A percentile compares a stretch with the other conserved stretches of the same genome.
Evolutionary conservation across 2,888 invertebrate genomes (phyloP).

Genomic region (Diaprepes abbreviatus): DNA sequence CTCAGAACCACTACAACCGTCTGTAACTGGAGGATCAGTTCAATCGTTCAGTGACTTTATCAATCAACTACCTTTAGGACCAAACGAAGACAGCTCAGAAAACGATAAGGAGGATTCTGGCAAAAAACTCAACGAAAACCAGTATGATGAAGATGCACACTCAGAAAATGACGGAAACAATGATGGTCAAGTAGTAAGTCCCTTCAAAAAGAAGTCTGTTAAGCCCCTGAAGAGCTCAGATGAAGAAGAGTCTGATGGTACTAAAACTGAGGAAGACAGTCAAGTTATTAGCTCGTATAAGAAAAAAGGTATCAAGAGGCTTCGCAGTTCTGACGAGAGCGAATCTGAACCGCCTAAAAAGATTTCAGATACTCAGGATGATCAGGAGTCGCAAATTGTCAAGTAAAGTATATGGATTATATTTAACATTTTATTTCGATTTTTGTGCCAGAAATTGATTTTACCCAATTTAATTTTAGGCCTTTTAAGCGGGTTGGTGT

Average conservation of each 20-base stretch:
- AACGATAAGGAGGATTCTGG: neutral
- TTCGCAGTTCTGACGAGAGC: slow-evolving; percentile 1
- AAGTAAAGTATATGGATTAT: slow-evolving; percentile 2
- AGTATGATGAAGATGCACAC: neutral
- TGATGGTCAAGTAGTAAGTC: neutral
- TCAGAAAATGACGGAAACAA: neutral
- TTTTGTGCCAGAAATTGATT: too few species aligned
- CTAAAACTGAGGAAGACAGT: neutral
- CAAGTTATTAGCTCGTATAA: slow-evolving; percentile 2
- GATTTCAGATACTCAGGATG: neutral
- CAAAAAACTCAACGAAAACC: neutral
- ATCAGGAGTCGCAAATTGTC: neutral
- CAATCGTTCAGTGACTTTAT: neutral
- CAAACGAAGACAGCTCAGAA: neutral
- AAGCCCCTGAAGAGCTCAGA: neutral
- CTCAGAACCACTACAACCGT: too few species aligned
- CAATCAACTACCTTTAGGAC: neutral
- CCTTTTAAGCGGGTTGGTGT: neutral
- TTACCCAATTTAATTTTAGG: too few species aligned
- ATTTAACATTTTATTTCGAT: too few species aligned
- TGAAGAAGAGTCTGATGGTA: neutral
- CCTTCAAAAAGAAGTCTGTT: slow-evolving; percentile 3
- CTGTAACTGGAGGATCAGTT: neutral
- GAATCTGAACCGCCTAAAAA: slow-evolving; percentile 4
- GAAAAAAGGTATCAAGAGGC: neutral